phyloP scores from a whole-genome alignment of 2,888 invertebrate genomes.

The Vanessa cardui region DNA sequence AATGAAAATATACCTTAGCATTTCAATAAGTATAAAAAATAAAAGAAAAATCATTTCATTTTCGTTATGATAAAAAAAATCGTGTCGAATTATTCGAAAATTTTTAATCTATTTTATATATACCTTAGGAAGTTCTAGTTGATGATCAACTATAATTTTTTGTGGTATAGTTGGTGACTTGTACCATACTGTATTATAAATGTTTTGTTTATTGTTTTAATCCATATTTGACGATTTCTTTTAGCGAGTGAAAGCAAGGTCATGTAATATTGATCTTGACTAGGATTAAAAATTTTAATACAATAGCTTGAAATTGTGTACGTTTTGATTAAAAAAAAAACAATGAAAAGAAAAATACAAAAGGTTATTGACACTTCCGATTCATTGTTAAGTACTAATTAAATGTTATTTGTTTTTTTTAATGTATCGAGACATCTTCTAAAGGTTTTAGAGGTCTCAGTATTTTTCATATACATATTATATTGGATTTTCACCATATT shows the following conservation, averaged over 20 bases:
- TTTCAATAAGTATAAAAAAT: not conserved
- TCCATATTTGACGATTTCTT: conserved; percentile 26
- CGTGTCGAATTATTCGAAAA: too few species aligned
- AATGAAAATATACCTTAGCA: too few species aligned
- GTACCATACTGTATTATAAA: not conserved
- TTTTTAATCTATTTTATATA: too few species aligned
- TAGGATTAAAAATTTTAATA: conserved; percentile 23
- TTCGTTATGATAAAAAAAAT: too few species aligned
- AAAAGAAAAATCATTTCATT: not conserved
- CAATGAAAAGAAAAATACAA: conserved; percentile 2
- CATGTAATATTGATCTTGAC: conserved; percentile 15
- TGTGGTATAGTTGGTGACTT: not conserved
- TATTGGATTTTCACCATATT: too few species aligned
- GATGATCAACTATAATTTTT: not conserved
- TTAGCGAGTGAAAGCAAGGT: conserved; percentile 34
- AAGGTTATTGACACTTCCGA: conserved; percentile 13
- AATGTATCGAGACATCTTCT: too few species aligned
- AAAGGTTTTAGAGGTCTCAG: too few species aligned
- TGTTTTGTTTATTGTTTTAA: conserved; percentile 30
- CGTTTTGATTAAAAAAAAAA: conserved; percentile 3
- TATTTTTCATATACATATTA: too few species aligned
- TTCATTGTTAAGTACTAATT: not conserved
- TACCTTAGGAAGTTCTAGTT: too few species aligned
- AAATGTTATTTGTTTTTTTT: not conserved
- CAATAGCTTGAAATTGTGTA: conserved; percentile 20